Percentiles rank a stretch among this genome's conserved stretches.
These are phyloP conservation scores for Caenorhabditis becei DNA, from an alignment of 2,888 invertebrate species.

Conservation along the genomic window DNA sequence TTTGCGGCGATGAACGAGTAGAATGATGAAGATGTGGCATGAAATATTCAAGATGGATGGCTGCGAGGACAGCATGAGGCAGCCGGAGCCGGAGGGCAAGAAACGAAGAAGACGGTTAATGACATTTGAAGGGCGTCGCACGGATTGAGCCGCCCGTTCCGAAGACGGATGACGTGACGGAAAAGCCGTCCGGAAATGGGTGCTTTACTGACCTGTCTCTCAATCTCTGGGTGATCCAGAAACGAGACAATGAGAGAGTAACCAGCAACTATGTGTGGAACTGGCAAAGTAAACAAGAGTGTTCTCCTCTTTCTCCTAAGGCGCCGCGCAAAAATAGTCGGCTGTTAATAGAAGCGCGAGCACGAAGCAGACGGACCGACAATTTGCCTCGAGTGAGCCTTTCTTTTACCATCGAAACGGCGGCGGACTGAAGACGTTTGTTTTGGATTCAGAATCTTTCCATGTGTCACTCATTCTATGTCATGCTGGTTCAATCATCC, in stretches of 20 bases:
- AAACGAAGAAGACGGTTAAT: conserved; percentile 22
- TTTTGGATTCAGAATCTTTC: background rate
- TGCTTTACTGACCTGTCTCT: conserved; percentile 1
- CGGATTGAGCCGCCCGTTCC: no score
- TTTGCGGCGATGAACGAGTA: conserved; percentile 22
- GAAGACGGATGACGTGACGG: no score
- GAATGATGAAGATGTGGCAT: conserved; percentile 22
- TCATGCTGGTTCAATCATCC: background rate
- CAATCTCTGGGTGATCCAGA: conserved; percentile 20
- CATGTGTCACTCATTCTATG: background rate
- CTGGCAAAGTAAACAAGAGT: conserved; percentile 38
- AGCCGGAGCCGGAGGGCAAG: conserved; percentile 36
- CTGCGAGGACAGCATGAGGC: conserved; percentile 19
- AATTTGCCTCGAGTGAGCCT: conserved; percentile 15
- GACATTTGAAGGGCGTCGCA: conserved; percentile 26
- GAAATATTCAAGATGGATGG: conserved; percentile 53
- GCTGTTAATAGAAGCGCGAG: background rate
- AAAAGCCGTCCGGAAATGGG: conserved; percentile 3
- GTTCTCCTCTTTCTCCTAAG: conserved; percentile 20
- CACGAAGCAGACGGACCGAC: background rate
- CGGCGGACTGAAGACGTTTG: background rate
- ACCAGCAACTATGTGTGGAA: conserved; percentile 27
- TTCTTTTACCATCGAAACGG: conserved; percentile 3
- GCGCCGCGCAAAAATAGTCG: conserved; percentile 13
- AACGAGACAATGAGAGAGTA: conserved; percentile 19